These are phyloP conservation scores for Masnerella sp. DNA, from an alignment of 2,888 invertebrate genomes.

Conservation along the genomic window DNA sequence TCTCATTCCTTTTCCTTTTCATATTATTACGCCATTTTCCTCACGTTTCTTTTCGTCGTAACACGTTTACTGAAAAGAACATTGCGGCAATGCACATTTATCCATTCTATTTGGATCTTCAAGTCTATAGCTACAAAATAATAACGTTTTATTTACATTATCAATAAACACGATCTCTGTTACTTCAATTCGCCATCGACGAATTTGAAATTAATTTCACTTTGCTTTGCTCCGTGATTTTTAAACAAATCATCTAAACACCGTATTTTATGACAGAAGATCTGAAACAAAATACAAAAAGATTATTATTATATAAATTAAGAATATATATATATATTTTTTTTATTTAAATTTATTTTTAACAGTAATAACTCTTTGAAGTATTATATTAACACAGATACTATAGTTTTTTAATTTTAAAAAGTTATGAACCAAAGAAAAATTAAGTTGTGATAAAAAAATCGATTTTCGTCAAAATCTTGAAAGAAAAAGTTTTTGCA, in stretches of 20 bases:
- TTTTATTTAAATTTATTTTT: too few relatives aligned
- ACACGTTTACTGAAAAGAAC: conserved; percentile 60
- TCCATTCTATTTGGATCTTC: conserved; percentile 66
- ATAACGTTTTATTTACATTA: conserved; percentile 74
- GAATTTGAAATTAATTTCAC: conserved; percentile 65
- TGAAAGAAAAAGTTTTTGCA: too few relatives aligned
- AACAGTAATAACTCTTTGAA: too few relatives aligned
- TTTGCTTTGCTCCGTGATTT: conserved; percentile 60
- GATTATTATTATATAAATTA: background rate
- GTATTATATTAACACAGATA: too few relatives aligned
- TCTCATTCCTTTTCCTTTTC: conserved; percentile 29
- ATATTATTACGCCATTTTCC: conserved; percentile 30
- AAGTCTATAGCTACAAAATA: conserved; percentile 67
- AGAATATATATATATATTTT: too few relatives aligned
- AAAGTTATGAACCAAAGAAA: too few relatives aligned
- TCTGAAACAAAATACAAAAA: conserved; percentile 67
- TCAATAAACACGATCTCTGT: conserved; percentile 69
- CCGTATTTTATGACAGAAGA: conserved; percentile 74
- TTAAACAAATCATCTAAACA: conserved; percentile 67
- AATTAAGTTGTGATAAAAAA: too few relatives aligned
- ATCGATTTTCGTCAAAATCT: too few relatives aligned
- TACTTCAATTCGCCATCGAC: conserved; percentile 65
- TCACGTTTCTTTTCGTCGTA: conserved; percentile 56
- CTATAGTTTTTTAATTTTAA: too few relatives aligned
- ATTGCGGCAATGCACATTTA: conserved; percentile 51